phyloP scores from a whole-genome alignment of 2,888 invertebrate genomes.

The Clepsis dumicolana region DNA sequence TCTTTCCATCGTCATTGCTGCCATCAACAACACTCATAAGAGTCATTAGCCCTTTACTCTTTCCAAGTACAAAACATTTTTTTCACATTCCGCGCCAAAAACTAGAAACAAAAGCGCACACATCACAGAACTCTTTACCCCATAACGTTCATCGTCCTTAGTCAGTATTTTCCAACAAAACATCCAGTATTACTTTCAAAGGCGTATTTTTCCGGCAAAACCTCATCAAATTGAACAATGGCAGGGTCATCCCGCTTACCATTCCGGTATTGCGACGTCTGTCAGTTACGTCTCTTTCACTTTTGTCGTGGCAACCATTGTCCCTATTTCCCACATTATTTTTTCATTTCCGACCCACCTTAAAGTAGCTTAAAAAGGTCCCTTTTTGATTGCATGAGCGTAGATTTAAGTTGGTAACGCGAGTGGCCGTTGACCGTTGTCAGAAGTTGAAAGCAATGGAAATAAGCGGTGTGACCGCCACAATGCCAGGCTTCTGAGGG shows the following conservation, averaged over 20 bases:
- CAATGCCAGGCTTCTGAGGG: slow-evolving; percentile 55
- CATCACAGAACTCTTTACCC: background rate
- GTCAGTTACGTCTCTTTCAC: slow-evolving; percentile 41
- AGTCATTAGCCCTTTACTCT: background rate
- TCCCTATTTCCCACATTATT: slow-evolving; percentile 8
- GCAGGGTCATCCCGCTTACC: slow-evolving; percentile 50
- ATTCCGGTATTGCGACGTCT: slow-evolving; percentile 40
- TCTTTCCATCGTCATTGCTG: too few relatives aligned
- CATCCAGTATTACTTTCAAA: slow-evolving; percentile 22
- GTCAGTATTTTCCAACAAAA: background rate
- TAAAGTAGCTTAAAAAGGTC: slow-evolving; percentile 1
- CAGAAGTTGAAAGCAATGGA: slow-evolving; percentile 59
- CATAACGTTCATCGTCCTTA: background rate
- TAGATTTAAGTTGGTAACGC: slow-evolving; percentile 11
- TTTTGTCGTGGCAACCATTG: slow-evolving; percentile 38
- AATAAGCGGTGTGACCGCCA: slow-evolving; percentile 67
- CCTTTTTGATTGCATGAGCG: slow-evolving; percentile 1
- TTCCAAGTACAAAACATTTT: background rate
- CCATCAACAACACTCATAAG: background rate
- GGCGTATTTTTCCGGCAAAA: slow-evolving; percentile 48
- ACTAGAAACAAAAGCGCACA: slow-evolving; percentile 2
- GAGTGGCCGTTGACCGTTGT: slow-evolving; percentile 43
- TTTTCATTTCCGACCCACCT: background rate
- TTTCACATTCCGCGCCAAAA: background rate
- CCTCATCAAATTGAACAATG: slow-evolving; percentile 54